phyloP scores from a whole-genome alignment of 2,888 invertebrate genomes.

The Chouioia cunea region DNA sequence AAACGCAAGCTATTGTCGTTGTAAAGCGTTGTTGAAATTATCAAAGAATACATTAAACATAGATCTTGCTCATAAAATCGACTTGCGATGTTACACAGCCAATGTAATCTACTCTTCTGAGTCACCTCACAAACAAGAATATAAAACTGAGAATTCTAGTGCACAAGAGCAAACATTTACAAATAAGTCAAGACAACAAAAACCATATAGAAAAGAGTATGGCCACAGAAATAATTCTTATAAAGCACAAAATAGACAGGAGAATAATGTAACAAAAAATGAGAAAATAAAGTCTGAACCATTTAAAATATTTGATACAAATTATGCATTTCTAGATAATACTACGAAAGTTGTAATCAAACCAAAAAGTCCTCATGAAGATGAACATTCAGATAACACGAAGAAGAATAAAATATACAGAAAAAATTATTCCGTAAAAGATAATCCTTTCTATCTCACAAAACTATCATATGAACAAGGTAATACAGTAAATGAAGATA shows the following conservation, averaged over 20 bases:
- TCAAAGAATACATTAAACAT: not conserved
- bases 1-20: conserved; percentile 21
- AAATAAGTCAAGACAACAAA: not conserved
- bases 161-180: not conserved
- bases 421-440: conserved; percentile 8
- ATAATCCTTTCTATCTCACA: conserved; percentile 7
- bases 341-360: not conserved
- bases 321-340: conserved; percentile 1
- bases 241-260: no score
- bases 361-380: not conserved
- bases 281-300: no score
- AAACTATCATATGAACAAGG: not conserved
- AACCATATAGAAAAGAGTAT: not conserved
- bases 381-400: not conserved
- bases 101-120: conserved; percentile 23
- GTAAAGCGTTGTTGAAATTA: conserved; percentile 7
- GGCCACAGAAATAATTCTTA: no score
- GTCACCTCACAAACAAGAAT: conserved; percentile 20
- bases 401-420: not conserved
- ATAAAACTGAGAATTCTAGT: not conserved
- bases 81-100: not conserved
- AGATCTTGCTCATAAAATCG: not conserved
- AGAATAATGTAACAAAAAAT: no score
- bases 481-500: not conserved
- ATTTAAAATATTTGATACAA: not conserved